Conservation (phyloP, 2,797 vertebrate species). For the Rachycentron canadum region DNA sequence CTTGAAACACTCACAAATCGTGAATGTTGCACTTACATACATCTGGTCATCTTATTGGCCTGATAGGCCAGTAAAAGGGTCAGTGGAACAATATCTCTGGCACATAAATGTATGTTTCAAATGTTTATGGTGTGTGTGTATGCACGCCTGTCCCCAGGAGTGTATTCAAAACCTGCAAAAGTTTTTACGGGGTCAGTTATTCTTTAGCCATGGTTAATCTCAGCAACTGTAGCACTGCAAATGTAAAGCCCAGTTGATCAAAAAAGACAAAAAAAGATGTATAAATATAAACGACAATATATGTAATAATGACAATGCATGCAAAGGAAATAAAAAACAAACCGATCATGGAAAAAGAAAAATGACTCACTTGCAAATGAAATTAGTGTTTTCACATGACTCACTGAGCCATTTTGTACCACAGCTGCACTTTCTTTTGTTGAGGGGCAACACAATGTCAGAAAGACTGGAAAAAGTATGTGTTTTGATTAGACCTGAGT, state of each 20-base stretch:
- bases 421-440: constrained; percentile 63
- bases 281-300: background rate
- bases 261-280: constrained; percentile 35
- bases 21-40: background rate
- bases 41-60: background rate
- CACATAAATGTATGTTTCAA: constrained; percentile 5
- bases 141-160: background rate
- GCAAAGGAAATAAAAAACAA: constrained; percentile 16
- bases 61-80: constrained; percentile 2
- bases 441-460: constrained; percentile 35
- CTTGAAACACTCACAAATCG: constrained; percentile 7
- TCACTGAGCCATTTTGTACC: constrained; percentile 68
- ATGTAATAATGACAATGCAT: too few species aligned
- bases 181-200: constrained; percentile 31
- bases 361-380: constrained; percentile 77
- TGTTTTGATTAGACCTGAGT: constrained; percentile 73
- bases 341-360: constrained; percentile 74
- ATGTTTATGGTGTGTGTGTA: background rate
- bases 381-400: constrained; percentile 81
- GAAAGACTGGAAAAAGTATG: constrained; percentile 66
- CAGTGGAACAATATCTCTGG: background rate
- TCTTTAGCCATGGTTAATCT: constrained; percentile 49
- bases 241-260: constrained; percentile 28
- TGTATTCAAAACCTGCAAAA: constrained; percentile 6
- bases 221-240: constrained; percentile 26